phyloP scores from a whole-genome alignment of 2,113 vertebrate genomes.

The Chiloscyllium plagiosum region DNA sequence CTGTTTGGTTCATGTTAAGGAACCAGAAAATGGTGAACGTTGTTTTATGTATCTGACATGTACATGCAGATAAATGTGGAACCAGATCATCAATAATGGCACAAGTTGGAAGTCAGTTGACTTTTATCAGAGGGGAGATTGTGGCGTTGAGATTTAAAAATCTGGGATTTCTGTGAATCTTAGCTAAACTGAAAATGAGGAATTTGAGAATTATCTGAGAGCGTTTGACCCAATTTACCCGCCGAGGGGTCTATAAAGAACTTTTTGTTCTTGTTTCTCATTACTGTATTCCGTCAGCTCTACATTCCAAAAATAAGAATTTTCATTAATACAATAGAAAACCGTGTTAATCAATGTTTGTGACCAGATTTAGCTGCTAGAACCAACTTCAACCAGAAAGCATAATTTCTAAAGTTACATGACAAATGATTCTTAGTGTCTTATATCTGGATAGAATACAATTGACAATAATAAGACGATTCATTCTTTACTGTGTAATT shows the following conservation, averaged over 20 bases:
- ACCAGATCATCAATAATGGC: neutral
- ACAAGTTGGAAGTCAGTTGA: neutral
- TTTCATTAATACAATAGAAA: neutral
- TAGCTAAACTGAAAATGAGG: neutral
- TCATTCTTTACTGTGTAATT: neutral
- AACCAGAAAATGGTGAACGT: neutral
- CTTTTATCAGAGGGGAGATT: neutral
- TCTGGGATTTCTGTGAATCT: neutral
- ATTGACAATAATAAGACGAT: neutral
- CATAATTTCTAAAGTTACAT: neutral
- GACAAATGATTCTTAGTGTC: neutral
- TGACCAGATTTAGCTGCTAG: neutral
- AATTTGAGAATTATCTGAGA: neutral
- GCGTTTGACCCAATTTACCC: neutral
- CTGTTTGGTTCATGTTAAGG: no score
- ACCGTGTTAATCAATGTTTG: neutral
- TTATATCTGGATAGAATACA: neutral
- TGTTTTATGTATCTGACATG: no score
- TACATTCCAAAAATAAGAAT: neutral
- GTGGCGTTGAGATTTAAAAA: neutral
- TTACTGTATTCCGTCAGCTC: neutral
- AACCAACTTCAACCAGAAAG: neutral
- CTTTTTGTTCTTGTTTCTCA: neutral
- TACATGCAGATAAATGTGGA: neutral
- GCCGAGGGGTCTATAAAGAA: neutral